phyloP scores from a whole-genome alignment of 2,888 invertebrate species.

The Panorpa germanica region DNA sequence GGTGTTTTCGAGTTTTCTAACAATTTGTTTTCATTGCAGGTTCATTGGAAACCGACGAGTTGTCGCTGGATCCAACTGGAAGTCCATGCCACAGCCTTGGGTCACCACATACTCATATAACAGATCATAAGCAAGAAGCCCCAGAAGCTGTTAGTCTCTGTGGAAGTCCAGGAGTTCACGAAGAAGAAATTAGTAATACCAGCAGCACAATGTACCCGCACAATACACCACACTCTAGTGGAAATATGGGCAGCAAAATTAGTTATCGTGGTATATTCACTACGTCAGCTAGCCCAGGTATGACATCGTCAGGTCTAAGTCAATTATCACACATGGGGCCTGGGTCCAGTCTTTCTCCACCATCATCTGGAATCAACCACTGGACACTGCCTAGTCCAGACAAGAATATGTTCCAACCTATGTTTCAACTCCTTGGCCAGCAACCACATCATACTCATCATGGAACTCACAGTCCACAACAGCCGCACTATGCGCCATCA shows the following conservation, averaged over 20 bases:
- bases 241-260: constrained; percentile 32
- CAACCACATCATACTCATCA: constrained; percentile 28
- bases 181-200: constrained; percentile 57
- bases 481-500: constrained; percentile 33
- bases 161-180: constrained; percentile 46
- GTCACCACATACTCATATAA: constrained; percentile 25
- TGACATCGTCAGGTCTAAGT: constrained; percentile 19
- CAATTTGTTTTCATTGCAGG: constrained; percentile 34
- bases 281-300: constrained; percentile 34
- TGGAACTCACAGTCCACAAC: constrained; percentile 28
- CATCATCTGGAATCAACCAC: constrained; percentile 36
- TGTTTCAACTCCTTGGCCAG: constrained; percentile 43
- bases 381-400: constrained; percentile 55
- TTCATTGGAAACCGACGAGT: constrained; percentile 60
- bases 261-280: constrained; percentile 55
- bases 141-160: too few species aligned
- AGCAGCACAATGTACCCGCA: constrained; percentile 38
- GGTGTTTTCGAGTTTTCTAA: too few species aligned
- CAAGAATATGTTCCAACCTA: constrained; percentile 40
- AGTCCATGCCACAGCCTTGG: constrained; percentile 28
- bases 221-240: constrained; percentile 22
- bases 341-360: constrained; percentile 29
- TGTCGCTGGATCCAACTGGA: constrained; percentile 42
- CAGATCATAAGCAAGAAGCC: constrained; percentile 39
- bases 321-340: constrained; percentile 23